Percentiles rank a stretch among this genome's conserved stretches.
Evolutionary conservation across 1,140 invertebrate genomes (phyloP).

Genomic region (Neodiprion lecontei): DNA sequence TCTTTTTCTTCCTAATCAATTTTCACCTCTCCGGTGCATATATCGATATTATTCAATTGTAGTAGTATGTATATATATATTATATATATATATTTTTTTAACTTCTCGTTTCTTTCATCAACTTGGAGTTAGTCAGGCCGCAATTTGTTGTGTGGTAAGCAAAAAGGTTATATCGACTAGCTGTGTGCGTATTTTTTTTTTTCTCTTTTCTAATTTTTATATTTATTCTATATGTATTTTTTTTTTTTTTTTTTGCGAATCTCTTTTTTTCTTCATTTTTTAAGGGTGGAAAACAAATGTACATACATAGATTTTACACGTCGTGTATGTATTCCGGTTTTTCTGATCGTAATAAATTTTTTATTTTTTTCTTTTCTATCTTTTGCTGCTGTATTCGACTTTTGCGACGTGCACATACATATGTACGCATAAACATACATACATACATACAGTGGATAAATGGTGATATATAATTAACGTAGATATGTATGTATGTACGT

Average conservation of each 20-base stretch:
- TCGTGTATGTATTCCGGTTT: not conserved
- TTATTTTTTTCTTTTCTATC: not conserved
- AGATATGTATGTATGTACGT: conserved; percentile 23
- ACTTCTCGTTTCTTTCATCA: conserved; percentile 25
- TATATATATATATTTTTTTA: conserved; percentile 16
- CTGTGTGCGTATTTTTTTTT: conserved; percentile 18
- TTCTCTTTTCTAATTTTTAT: conserved; percentile 25
- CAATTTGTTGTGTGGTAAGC: too few species aligned
- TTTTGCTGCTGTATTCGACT: conserved; percentile 3
- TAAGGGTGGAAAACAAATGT: not conserved
- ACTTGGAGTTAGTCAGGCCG: too few species aligned
- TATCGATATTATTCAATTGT: too few species aligned
- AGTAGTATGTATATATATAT: too few species aligned
- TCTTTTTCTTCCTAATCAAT: conserved; percentile 31
- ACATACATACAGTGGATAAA: too few species aligned
- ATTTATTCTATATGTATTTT: conserved; percentile 23
- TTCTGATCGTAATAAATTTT: not conserved
- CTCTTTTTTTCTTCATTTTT: conserved; percentile 27
- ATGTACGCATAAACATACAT: too few species aligned
- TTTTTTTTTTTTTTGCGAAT: conserved; percentile 28
- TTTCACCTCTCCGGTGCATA: not conserved
- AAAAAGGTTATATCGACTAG: conserved; percentile 7
- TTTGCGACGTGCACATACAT: not conserved
- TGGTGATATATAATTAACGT: conserved; percentile 2
- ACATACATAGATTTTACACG: conserved; percentile 15